Evolutionary conservation across 2,113 vertebrate genomes (phyloP), one percentile per base, ranked within the genome.

Genomic region (Ptyas mucosa): DNA sequence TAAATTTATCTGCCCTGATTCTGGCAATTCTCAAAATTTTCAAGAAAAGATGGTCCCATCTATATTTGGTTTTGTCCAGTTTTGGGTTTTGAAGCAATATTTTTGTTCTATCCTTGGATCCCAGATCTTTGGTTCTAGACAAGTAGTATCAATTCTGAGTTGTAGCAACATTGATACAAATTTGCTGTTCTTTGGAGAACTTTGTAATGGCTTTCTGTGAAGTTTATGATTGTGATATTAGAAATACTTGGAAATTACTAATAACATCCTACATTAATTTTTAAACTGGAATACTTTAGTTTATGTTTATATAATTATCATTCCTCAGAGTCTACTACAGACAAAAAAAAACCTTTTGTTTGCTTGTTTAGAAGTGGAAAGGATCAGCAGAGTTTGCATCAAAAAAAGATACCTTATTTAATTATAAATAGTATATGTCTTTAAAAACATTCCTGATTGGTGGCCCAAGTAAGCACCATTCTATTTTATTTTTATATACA

Each of bases 401-500:
- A 64, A 20, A 43, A 46, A 53, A n/a, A 29, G 39, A 51, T 20
- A 53, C 4, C 2, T 92, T 88, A 23, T 21, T 21, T 20, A 20
- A 49, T 88, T 18, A 29, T 51, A 92, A 88, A 24, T 34, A 64
- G 49, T 34, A 39, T 34, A 39, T 88, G 8, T 24, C 34, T 39
- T 26, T 24, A 43, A 39, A 64, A 69, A 43, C n/a, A 64, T 64
- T 34, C 7, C 15, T 89, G 5, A 46, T 81, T 49, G 87, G 20
- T 89, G 57, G 21, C 14, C 43, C 51, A 57, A 49, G 7, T 23
- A 89, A 86, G n/a, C 61, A 49, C n/a, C n/a, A 26, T 91, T 58
- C 7, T 6, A 0, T 61, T 85, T 39, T 55, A 57, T 8, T 91
- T 92, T 95, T 58, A 92, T 92, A 46, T 96, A 2, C 43, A 98